Conservation (phyloP, 2,888 invertebrate genomes). For the Brachypalpus laphriformis region DNA sequence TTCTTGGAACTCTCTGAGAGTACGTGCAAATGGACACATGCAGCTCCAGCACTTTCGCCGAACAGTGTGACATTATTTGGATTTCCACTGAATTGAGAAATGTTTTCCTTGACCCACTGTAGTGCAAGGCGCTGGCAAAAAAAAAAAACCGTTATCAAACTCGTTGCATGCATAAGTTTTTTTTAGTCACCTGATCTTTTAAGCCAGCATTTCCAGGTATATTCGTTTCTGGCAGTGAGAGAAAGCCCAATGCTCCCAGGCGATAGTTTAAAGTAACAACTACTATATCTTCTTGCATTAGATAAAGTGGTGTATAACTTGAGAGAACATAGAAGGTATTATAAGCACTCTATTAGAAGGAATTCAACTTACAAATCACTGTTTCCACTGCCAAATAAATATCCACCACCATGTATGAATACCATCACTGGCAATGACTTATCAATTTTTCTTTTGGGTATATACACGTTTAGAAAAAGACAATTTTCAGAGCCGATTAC, state of each 20-base stretch:
- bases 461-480: constrained; percentile 80
- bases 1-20: constrained; percentile 78
- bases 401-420: constrained; percentile 82
- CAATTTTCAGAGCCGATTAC: constrained; percentile 81
- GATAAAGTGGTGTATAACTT: constrained; percentile 79
- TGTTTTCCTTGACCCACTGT: constrained; percentile 82
- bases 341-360: not conserved
- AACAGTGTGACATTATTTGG: constrained; percentile 80
- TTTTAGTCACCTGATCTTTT: constrained; percentile 79
- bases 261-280: constrained; percentile 81
- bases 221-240: constrained; percentile 79
- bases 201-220: constrained; percentile 81
- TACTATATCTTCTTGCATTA: constrained; percentile 80
- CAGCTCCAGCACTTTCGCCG: constrained; percentile 81
- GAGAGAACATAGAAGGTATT: not conserved
- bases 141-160: not conserved
- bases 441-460: constrained; percentile 76
- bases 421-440: constrained; percentile 80
- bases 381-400: constrained; percentile 79
- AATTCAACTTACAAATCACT: constrained; percentile 77
- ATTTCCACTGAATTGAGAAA: constrained; percentile 83
- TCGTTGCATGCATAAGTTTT: not conserved
- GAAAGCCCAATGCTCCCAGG: constrained; percentile 80
- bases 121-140: constrained; percentile 83
- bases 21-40: constrained; percentile 79